phyloP scores from a whole-genome alignment of 2,797 vertebrate genomes.

The Crenichthys baileyi region DNA sequence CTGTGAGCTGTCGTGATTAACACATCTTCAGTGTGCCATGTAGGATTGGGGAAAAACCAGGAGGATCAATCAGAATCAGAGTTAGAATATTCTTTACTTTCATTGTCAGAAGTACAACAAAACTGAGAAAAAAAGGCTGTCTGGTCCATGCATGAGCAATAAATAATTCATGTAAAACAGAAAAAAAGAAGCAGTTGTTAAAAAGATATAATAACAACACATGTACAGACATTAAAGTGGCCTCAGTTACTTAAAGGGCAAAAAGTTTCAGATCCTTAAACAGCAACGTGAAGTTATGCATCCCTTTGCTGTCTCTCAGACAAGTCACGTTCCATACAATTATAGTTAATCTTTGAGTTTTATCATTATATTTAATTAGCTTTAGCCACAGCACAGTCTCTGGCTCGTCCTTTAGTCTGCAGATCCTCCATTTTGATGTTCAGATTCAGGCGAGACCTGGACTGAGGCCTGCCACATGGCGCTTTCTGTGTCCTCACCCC shows the following conservation, averaged over 20 bases:
- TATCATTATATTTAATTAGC: slow-evolving; percentile 15
- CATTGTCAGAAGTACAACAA: too few species aligned
- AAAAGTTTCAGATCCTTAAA: neutral
- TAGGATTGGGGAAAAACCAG: neutral
- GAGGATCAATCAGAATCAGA: too few species aligned
- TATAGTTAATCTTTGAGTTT: neutral
- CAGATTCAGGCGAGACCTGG: slow-evolving; percentile 61
- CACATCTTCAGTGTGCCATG: neutral
- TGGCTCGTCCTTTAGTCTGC: slow-evolving; percentile 8
- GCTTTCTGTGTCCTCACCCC: slow-evolving; percentile 60
- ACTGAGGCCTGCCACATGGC: slow-evolving; percentile 62
- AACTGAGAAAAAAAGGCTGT: too few species aligned
- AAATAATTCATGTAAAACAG: too few species aligned
- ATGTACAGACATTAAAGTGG: neutral
- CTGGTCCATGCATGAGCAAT: too few species aligned
- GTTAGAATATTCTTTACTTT: too few species aligned
- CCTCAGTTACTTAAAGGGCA: neutral
- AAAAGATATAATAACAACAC: too few species aligned
- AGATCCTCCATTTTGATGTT: slow-evolving; percentile 34
- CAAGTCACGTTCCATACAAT: neutral
- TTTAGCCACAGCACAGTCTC: slow-evolving; percentile 19
- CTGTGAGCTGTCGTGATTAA: neutral
- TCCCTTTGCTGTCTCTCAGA: neutral
- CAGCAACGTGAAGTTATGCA: neutral
- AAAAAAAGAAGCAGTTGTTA: too few species aligned